Conservation (phyloP, 2,888 invertebrate genomes). For the Cephus pygmeus region DNA sequence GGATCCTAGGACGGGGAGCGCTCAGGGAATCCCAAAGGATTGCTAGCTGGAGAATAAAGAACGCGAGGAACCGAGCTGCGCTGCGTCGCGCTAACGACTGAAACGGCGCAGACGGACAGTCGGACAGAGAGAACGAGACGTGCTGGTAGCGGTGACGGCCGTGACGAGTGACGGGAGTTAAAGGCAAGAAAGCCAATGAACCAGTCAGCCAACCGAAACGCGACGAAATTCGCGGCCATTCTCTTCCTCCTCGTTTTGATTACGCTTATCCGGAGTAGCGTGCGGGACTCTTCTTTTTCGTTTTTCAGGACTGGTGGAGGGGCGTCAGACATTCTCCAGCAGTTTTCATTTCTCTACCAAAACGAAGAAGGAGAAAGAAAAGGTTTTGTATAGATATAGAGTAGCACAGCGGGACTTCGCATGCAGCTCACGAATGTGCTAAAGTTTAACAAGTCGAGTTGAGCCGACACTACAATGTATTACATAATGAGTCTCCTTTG, state of each 20-base stretch:
- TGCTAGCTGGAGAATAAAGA: neutral
- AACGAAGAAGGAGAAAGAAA: too few species aligned
- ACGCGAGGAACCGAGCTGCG: neutral
- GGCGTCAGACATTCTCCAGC: too few species aligned
- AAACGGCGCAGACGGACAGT: neutral
- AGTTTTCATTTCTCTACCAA: too few species aligned
- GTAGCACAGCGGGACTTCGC: neutral
- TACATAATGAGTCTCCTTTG: neutral
- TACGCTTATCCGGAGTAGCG: too few species aligned
- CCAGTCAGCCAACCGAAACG: constrained; percentile 41
- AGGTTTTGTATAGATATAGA: too few species aligned
- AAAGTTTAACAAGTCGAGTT: neutral
- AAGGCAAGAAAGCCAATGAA: constrained; percentile 37
- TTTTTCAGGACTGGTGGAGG: too few species aligned
- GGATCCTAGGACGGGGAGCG: neutral
- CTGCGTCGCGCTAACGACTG: constrained; percentile 6
- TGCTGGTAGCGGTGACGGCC: neutral
- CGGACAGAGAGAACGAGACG: neutral
- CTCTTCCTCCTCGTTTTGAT: neutral
- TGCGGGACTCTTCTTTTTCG: neutral
- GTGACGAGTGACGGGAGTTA: constrained; percentile 16
- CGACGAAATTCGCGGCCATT: constrained; percentile 1
- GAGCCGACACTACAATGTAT: neutral
- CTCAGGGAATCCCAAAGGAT: neutral
- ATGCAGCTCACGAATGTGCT: neutral